These are phyloP conservation scores for Protobothrops mucrosquamatus DNA, from an alignment of 2,113 vertebrate genomes.

Conservation along the genomic window DNA sequence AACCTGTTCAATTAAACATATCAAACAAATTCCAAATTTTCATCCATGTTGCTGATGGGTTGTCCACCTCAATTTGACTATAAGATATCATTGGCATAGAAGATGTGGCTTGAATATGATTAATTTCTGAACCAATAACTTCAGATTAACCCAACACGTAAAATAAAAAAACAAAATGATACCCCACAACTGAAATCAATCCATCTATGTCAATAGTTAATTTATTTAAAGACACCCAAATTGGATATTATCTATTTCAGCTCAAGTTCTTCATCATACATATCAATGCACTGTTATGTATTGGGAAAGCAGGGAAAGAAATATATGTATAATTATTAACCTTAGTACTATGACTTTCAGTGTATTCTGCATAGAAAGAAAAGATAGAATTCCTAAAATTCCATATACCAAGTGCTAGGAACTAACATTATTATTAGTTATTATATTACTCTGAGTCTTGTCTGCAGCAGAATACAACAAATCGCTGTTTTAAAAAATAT, in stretches of 20 bases:
- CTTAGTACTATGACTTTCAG: not conserved
- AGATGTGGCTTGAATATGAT: not conserved
- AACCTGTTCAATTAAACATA: not conserved
- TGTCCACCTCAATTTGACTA: not conserved
- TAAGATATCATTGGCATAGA: not conserved
- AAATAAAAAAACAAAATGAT: not conserved
- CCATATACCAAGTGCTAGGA: not conserved
- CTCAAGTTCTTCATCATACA: not conserved
- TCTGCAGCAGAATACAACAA: not conserved
- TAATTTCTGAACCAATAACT: not conserved
- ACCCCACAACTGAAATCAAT: not conserved
- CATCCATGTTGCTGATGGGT: not conserved
- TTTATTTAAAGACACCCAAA: not conserved
- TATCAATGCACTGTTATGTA: not conserved
- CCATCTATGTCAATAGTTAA: not conserved
- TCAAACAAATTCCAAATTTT: not conserved
- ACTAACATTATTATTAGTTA: not conserved
- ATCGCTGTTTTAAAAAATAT: not conserved
- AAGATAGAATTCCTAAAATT: not conserved
- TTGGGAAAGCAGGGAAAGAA: not conserved
- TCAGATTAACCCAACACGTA: not conserved
- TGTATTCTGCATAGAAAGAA: not conserved
- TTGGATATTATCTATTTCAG: not conserved
- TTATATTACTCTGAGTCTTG: not conserved
- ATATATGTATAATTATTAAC: not conserved